Evolutionary conservation across 30 jellyfish, hydroid and myxozoan genomes (phyloP).

Genomic region (Catostylus mosaicus): DNA sequence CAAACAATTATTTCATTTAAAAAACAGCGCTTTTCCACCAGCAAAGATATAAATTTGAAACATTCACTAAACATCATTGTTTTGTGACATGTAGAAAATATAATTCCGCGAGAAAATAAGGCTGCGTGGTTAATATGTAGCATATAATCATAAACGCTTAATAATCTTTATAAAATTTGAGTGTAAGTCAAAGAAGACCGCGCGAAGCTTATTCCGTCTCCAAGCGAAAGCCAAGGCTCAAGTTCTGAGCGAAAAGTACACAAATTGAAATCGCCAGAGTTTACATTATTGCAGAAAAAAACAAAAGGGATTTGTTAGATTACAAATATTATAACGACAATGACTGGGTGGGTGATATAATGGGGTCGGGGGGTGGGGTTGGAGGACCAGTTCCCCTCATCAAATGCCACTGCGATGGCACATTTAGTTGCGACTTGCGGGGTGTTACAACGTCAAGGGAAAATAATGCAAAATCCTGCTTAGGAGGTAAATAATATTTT

Average conservation of each 20-base stretch:
- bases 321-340: too few species aligned
- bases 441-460: too few species aligned
- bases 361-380: too few species aligned
- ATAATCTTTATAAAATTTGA: conserved; percentile 12
- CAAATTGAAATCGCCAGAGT: not conserved
- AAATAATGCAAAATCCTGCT: too few species aligned
- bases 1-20: not conserved
- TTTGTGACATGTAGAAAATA: not conserved
- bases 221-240: not conserved
- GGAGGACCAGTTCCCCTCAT: too few species aligned
- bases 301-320: not conserved
- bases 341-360: too few species aligned
- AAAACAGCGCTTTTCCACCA: conserved; percentile 2
- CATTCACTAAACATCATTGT: not conserved
- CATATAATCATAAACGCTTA: not conserved
- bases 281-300: not conserved
- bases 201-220: conserved; percentile 10
- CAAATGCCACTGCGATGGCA: too few species aligned
- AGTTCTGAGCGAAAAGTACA: not conserved
- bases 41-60: not conserved
- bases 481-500: too few species aligned
- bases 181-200: conserved; percentile 9
- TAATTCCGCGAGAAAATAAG: not conserved
- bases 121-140: not conserved
- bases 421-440: too few species aligned